These are phyloP conservation scores for Tuta absoluta DNA, from an alignment of 2,888 invertebrate species.

Conservation along the genomic window DNA sequence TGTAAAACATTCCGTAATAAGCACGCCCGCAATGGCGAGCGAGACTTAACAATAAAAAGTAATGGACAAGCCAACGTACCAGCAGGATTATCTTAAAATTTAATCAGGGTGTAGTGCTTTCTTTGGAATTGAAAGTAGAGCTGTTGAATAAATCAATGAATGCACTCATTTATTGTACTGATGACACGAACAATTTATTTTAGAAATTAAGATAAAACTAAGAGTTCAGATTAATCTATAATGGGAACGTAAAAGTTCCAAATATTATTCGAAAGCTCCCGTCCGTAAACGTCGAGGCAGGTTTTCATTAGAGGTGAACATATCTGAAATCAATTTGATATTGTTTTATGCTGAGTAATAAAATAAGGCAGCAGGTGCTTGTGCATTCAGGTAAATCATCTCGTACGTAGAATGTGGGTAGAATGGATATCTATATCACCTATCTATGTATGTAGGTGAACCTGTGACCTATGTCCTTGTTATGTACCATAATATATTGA, in stretches of 20 bases:
- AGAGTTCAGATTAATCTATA: slow-evolving; percentile 6
- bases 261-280: slow-evolving; percentile 64
- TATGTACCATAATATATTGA: too few species aligned
- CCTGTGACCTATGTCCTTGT: too few species aligned
- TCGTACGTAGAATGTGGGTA: background rate
- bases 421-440: background rate
- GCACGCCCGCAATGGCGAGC: slow-evolving; percentile 15
- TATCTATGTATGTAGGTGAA: background rate
- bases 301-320: slow-evolving; percentile 68
- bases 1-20: slow-evolving; percentile 11
- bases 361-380: background rate
- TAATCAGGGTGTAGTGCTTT: slow-evolving; percentile 10
- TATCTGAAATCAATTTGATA: slow-evolving; percentile 50
- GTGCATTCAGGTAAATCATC: background rate
- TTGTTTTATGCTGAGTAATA: background rate
- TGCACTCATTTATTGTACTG: background rate
- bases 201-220: background rate
- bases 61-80: slow-evolving; percentile 1
- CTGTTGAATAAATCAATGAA: background rate
- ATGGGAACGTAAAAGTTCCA: slow-evolving; percentile 69
- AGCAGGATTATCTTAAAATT: slow-evolving; percentile 5
- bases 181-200: background rate
- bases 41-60: slow-evolving; percentile 15
- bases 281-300: slow-evolving; percentile 67
- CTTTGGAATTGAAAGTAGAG: slow-evolving; percentile 11